Percentiles rank a stretch among this genome's conserved stretches.
These are phyloP conservation scores for Leptobrachium ailaonicum DNA, from an alignment of 2,113 vertebrate genomes.

Conservation along the genomic window DNA sequence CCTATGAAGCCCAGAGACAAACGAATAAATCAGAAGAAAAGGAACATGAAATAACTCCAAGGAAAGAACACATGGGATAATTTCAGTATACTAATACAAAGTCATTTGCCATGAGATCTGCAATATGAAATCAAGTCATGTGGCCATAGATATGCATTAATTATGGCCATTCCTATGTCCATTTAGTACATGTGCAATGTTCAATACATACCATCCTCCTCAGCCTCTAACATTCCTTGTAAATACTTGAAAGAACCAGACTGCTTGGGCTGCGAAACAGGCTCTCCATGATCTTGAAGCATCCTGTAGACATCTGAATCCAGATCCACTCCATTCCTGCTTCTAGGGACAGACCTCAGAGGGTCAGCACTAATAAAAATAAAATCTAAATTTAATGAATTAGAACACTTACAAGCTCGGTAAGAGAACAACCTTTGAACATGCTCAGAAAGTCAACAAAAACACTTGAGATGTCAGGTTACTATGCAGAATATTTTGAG, in stretches of 20 bases:
- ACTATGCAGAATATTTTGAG: too few species aligned
- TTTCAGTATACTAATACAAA: neutral
- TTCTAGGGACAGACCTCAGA: slow-evolving; percentile 65
- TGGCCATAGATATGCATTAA: neutral
- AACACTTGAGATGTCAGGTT: too few species aligned
- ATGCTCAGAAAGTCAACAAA: too few species aligned
- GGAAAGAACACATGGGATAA: neutral
- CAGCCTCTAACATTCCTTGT: slow-evolving; percentile 92
- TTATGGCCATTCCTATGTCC: neutral
- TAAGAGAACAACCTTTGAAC: too few species aligned
- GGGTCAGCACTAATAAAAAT: slow-evolving; percentile 75
- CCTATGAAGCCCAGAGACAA: neutral
- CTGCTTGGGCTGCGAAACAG: slow-evolving; percentile 86
- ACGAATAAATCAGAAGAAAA: neutral
- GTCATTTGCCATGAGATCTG: too few species aligned
- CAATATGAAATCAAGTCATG: neutral
- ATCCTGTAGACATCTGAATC: slow-evolving; percentile 95
- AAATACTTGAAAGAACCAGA: slow-evolving; percentile 95
- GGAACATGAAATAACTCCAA: neutral
- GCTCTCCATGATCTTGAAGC: slow-evolving; percentile 85
- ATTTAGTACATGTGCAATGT: too few species aligned
- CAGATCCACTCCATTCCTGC: slow-evolving; percentile 76
- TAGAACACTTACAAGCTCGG: too few species aligned
- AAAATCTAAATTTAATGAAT: slow-evolving; percentile 14
- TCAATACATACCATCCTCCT: slow-evolving; percentile 80